phyloP scores from a whole-genome alignment of 2,888 invertebrate species.

The Onchidella celtica region DNA sequence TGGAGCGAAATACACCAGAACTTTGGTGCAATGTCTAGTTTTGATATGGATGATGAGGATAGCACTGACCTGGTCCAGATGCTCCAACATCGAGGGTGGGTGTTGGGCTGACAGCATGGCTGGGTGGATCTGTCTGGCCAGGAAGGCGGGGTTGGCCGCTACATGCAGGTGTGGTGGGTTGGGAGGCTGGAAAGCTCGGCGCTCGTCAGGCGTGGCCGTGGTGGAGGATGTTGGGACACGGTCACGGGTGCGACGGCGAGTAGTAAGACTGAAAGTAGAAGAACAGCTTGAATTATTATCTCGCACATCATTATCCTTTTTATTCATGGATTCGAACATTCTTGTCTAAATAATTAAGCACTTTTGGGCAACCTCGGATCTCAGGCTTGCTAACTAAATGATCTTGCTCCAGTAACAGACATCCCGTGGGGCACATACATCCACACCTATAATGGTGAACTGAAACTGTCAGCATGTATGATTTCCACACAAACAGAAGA shows the following conservation, averaged over 20 bases:
- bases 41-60: no score
- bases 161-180: slow-evolving; percentile 68
- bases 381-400: neutral
- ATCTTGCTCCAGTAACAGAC: no score
- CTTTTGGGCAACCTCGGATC: neutral
- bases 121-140: slow-evolving; percentile 80
- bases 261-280: slow-evolving; percentile 71
- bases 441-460: no score
- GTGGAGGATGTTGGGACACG: slow-evolving; percentile 26
- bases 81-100: slow-evolving; percentile 37
- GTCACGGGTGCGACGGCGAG: slow-evolving; percentile 68
- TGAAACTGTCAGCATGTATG: no score
- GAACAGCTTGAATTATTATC: neutral
- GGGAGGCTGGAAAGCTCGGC: slow-evolving; percentile 77
- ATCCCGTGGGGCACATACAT: no score
- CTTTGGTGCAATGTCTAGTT: no score
- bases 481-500: no score
- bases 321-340: no score
- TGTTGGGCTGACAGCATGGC: slow-evolving; percentile 54
- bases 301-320: no score
- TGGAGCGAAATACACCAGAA: no score
- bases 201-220: slow-evolving; percentile 56
- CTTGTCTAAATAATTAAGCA: neutral
- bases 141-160: slow-evolving; percentile 78
- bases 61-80: slow-evolving; percentile 36